Base-by-base conservation (phyloP, 2,113 vertebrate genomes). In the Erythrocercus mccallii region DNA sequence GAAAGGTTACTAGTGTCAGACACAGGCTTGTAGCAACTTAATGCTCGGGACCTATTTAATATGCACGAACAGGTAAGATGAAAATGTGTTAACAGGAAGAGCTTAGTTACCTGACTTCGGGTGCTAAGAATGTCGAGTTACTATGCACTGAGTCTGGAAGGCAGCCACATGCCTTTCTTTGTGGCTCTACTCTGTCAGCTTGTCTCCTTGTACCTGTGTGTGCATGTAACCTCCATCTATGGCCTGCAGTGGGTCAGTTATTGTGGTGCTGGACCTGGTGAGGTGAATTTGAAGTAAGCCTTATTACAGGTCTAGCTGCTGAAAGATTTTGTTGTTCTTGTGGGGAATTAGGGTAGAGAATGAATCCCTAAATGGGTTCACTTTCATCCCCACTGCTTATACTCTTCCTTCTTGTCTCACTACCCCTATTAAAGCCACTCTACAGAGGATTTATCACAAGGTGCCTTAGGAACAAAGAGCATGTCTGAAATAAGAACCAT, bases 381-480 rank as follows among this genome's bases (percentile, higher is more conserved):
- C 33, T 82, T 90, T 78, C 64, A 73, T 72, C 33, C 31, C 42
- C 5, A 24, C 45, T 86, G 28, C 45, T 78, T 81, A 51, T 16
- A 68, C 25, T 35, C 40, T 53, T 58, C 24, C n/a, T 86, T 84
- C n/a, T 83, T 90, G 58, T 79, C 42, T 60, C 28, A 51, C 56
- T 64, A 50, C n/a, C 27, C 69, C 33, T 57, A 27, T 45, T 47
- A 87, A 88, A 81, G 38, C 72, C 51, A 42, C 81, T 88, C 51
- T 51, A 25, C 27, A 69, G 62, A 91, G 47, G 42, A 91, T 94
- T 96, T 87, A 82, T 91, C 82, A 95, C 69, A 54, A 78, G 92
- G 91, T 97, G 90, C 95, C 92, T 96, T 94, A 92, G 68, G 65
- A 92, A 58, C 40, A 94, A 93, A 47, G n/a, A 89, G 14, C 33